Conservation (phyloP, 2,797 vertebrate species). For the Chaetodon trifasciatus region DNA sequence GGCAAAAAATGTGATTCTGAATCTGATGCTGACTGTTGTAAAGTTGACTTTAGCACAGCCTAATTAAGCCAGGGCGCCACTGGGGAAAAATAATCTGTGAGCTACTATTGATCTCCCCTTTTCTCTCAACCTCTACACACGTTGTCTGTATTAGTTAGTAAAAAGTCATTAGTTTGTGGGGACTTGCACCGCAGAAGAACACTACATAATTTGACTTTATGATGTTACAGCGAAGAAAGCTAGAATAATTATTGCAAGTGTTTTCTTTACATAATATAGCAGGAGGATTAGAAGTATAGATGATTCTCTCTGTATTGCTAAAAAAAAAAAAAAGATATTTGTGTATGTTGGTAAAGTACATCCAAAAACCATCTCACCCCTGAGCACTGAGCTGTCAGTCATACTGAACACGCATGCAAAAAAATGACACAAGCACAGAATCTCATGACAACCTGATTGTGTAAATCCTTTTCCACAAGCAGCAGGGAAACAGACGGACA, state of each 20-base stretch:
- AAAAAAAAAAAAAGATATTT: not conserved
- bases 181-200: not conserved
- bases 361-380: not conserved
- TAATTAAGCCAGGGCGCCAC: not conserved
- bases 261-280: not conserved
- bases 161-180: not conserved
- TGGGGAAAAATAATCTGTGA: not conserved
- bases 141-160: no score
- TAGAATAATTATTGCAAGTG: not conserved
- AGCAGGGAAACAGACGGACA: constrained; percentile 20
- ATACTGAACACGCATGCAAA: not conserved
- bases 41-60: not conserved
- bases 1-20: not conserved
- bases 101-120: not conserved
- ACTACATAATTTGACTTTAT: not conserved
- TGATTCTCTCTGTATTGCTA: not conserved
- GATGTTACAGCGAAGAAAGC: not conserved
- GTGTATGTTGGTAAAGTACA: not conserved
- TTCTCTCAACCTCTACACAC: not conserved
- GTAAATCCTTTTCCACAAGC: constrained; percentile 1
- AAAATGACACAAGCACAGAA: not conserved
- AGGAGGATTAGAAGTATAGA: not conserved
- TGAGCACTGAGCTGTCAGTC: not conserved
- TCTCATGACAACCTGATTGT: constrained; percentile 1
- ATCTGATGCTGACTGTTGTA: not conserved